Conservation (phyloP, 2,113 vertebrate genomes). For the Chitala chitala region DNA sequence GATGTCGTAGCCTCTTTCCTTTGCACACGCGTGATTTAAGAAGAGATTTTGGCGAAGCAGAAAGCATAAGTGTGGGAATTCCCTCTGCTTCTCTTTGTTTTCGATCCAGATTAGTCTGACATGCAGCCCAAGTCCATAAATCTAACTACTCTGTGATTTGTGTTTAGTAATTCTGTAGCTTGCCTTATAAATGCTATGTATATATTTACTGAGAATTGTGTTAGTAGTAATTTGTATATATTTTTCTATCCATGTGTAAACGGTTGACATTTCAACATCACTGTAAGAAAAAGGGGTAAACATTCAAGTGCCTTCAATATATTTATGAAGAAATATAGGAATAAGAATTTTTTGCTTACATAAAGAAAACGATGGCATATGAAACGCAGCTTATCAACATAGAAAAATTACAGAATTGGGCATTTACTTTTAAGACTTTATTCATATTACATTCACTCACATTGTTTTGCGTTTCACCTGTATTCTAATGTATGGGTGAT, state of each 20-base stretch:
- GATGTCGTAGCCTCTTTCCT: conserved; percentile 57
- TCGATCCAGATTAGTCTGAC: conserved; percentile 32
- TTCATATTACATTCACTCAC: background rate
- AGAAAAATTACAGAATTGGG: too few relatives aligned
- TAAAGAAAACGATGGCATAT: background rate
- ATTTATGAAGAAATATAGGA: conserved; percentile 8
- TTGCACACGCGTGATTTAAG: conserved; percentile 56
- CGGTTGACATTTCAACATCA: too few relatives aligned
- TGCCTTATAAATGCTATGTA: background rate
- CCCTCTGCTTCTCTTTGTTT: conserved; percentile 47
- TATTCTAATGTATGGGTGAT: conserved; percentile 31
- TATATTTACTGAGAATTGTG: background rate
- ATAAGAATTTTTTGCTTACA: too few relatives aligned
- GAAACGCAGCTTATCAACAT: background rate
- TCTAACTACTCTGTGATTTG: background rate
- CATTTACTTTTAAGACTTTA: background rate
- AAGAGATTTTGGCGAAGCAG: conserved; percentile 48
- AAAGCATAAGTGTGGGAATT: conserved; percentile 44
- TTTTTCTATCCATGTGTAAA: too few relatives aligned
- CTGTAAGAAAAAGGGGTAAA: background rate
- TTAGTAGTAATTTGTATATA: background rate
- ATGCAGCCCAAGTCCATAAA: background rate
- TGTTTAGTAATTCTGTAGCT: background rate
- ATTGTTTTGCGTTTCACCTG: background rate
- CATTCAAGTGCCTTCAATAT: background rate